Percentiles rank a stretch among this genome's conserved stretches.
Evolutionary conservation across 2,113 vertebrate species (phyloP).

Genomic region (Lathamus discolor): DNA sequence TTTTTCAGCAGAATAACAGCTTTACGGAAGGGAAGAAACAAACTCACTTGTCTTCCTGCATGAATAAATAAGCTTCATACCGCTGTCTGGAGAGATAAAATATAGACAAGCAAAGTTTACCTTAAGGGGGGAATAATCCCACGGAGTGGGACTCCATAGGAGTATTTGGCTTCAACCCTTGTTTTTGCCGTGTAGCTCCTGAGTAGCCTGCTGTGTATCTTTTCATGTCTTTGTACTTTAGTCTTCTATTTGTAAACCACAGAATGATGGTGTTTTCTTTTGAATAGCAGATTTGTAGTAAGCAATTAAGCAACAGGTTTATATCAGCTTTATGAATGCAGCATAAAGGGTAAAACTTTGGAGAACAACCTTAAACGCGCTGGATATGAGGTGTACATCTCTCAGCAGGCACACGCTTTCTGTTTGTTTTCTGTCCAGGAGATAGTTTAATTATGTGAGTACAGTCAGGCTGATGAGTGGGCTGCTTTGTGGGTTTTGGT

Average conservation of each 20-base stretch:
- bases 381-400: background rate
- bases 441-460: conserved; percentile 18
- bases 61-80: background rate
- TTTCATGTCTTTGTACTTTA: background rate
- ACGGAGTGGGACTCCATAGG: background rate
- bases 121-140: background rate
- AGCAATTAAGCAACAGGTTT: background rate
- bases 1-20: background rate
- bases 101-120: background rate
- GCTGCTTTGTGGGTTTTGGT: background rate
- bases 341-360: background rate
- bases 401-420: background rate
- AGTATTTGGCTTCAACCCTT: background rate
- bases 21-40: background rate
- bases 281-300: background rate
- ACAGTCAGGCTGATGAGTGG: conserved; percentile 18
- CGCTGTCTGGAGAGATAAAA: background rate
- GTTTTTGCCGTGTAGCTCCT: background rate
- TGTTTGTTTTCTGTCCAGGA: background rate
- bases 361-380: background rate
- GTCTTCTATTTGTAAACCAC: background rate
- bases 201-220: background rate
- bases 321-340: background rate
- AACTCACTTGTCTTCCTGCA: background rate
- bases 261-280: background rate